Evolutionary conservation across 2,797 vertebrate genomes (phyloP), one percentile per base, ranked within the genome.

Genomic region (Dendrocincla tyrannina): DNA sequence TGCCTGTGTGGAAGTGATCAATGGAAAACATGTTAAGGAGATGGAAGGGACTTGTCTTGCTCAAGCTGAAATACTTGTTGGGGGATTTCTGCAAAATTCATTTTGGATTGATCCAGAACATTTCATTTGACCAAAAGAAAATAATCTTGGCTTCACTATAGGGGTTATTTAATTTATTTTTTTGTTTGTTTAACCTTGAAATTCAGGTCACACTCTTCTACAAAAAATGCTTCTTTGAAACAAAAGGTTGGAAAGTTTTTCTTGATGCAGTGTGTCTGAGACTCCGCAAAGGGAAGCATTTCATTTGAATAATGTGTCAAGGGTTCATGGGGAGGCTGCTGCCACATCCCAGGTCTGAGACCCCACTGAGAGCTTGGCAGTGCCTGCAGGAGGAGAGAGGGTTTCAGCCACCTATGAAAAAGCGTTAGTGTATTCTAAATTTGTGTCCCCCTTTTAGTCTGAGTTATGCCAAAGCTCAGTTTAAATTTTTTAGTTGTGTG

Each of bases 11-110:
- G 66, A 80, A 86, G 23, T 37, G 80, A 95, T 95, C 96, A 85
- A 96, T 96, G 83, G 47, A 93, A 96, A 97, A 70, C 67, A 73
- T 13, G 41, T 97, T 95, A 95, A 77, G 70, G 83, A 96, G 94
- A 96, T 93, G 88, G 90, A 96, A 90, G 59, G 55, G 77, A 87
- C 90, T 66, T 95, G 93, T 96, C 93, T 88, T 84, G 66, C 73
- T 90, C 93, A 76, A 89, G 88, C 67, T 62, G 59, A 96, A 95
- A 85, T 66, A 82, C 60, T 75, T 91, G 62, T 62, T 72, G 80
- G 24, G 58, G 27, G 20, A 69, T 84, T 93, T 95, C 83, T 88
- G 44, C 32, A 76, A 88, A 96, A 97, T 66, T 91, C 32, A 39
- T 63, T 97, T 95, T 95, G 70, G 56, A 97, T 97, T 94, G 94